Evolutionary conservation across 1,140 invertebrate genomes (phyloP), one percentile per base, ranked within the genome.

Genomic region (Lanistes nyassanus): DNA sequence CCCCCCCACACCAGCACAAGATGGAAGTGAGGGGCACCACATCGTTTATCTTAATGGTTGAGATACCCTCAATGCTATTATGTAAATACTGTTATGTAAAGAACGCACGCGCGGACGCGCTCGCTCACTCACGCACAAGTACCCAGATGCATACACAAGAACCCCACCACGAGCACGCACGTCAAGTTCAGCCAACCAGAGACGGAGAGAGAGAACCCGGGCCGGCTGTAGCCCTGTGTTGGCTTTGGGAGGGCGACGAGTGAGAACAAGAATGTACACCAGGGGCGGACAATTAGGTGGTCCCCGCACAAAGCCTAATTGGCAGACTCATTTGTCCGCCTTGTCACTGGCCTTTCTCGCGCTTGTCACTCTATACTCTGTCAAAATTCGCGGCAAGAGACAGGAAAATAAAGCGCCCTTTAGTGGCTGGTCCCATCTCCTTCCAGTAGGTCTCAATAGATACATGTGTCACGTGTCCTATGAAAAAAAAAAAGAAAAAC

Each of bases 341-440:
- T 29, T 37, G 34, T 67, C 65, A 42, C 36, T 3, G 65, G 31
- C 34, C 65, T 37, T 37, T 67, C 65, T 42, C 65, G 39, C 34
- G 65, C 23, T n/a, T 67, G 65, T 67, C 65, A 67, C 65, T 67
- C 65, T 67, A 67, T 42, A 67, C 65, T 39, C n/a, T 67, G 65
- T 67, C 65, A 67, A 67, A 31, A 16, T 42, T 23, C n/a, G 19
- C 29, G 36, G 65, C 65, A 67, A 19, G 65, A 39, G 5, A 29
- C 62, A 29, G 62, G 36, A n/a, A 42, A 42, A 67, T n/a, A n/a
- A 23, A 37, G 26, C 4, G 65, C 65, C 11, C 36, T 31, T 31
- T 13, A 2, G 5, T 37, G 36, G 21, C 36, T 67, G 13, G 34
- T 19, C 65, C 65, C 65, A 23, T 37, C 62, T 65, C 36, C 23